These are phyloP conservation scores for Erinaceus europaeus DNA, from an alignment of 2,113 vertebrate species.

Conservation along the genomic window DNA sequence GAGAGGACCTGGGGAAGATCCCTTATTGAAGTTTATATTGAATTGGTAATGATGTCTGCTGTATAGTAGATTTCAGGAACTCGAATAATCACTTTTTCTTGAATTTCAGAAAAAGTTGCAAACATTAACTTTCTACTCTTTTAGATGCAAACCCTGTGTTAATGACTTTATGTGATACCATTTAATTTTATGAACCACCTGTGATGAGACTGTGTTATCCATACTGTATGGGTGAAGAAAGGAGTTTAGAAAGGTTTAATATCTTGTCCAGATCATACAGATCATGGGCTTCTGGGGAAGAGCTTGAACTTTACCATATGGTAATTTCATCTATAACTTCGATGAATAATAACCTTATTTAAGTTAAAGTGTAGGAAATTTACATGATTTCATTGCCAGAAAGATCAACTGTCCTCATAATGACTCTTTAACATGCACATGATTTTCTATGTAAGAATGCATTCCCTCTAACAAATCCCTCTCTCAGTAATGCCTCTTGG, in stretches of 20 bases:
- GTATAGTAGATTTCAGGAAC: not conserved
- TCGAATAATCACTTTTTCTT: not conserved
- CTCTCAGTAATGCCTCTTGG: not conserved
- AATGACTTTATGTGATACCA: not conserved
- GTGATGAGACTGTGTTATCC: not conserved
- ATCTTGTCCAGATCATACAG: not conserved
- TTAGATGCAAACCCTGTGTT: not conserved
- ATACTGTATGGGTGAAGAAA: not conserved
- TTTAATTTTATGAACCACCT: not conserved
- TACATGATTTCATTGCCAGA: not conserved
- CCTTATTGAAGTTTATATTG: not conserved
- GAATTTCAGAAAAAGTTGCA: not conserved
- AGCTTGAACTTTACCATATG: not conserved
- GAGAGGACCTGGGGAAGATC: not conserved
- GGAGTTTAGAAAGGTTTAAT: not conserved
- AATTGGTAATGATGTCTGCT: not conserved
- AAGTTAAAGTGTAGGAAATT: not conserved
- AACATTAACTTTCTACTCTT: not conserved
- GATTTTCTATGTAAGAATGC: not conserved
- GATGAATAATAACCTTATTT: not conserved
- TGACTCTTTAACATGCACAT: not conserved
- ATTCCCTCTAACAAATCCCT: not conserved
- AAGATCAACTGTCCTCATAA: not conserved
- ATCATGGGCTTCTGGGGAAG: not conserved
- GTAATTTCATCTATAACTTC: not conserved